These are phyloP conservation scores for Ditula angustiorana DNA, from an alignment of 2,888 invertebrate genomes.

Conservation along the genomic window DNA sequence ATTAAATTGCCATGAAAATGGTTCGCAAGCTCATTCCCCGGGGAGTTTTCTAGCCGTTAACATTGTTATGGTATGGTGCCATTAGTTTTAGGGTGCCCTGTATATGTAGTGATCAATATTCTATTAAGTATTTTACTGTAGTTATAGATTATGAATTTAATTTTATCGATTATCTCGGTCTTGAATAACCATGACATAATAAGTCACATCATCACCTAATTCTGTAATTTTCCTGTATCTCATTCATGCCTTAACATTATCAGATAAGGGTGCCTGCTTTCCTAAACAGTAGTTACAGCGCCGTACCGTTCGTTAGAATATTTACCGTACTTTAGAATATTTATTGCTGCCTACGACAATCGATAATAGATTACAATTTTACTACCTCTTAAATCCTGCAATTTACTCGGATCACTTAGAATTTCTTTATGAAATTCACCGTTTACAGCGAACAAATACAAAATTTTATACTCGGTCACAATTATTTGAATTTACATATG, in stretches of 20 bases:
- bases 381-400: too few relatives aligned
- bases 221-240: background rate
- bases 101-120: background rate
- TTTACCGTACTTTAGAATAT: background rate
- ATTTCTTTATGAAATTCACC: background rate
- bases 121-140: background rate
- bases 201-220: background rate
- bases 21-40: background rate
- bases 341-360: background rate
- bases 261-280: background rate
- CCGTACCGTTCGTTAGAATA: too few relatives aligned
- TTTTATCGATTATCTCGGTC: background rate
- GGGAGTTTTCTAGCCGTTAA: conserved; percentile 14
- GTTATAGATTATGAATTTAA: background rate
- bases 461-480: background rate
- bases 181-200: background rate
- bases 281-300: background rate
- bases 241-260: background rate
- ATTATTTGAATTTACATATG: background rate
- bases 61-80: conserved; percentile 7
- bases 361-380: background rate
- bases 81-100: background rate
- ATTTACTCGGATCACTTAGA: too few relatives aligned
- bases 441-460: background rate
- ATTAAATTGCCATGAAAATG: conserved; percentile 29